phyloP scores from a whole-genome alignment of 1,140 invertebrate genomes.

The Lasioglossum albipes region DNA sequence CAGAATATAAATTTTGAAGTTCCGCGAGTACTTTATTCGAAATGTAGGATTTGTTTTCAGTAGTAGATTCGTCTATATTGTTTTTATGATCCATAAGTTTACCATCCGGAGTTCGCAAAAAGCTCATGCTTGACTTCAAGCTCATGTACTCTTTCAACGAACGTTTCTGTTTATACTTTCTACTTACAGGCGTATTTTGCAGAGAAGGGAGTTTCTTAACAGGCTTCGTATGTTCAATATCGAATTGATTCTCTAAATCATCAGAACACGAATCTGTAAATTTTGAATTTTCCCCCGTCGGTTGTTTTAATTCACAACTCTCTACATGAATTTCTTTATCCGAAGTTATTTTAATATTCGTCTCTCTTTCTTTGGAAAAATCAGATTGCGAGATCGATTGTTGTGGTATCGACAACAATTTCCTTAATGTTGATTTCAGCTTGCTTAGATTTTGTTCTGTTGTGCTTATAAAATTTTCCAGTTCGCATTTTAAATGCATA shows the following conservation, averaged over 20 bases:
- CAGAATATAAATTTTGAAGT: conserved; percentile 62
- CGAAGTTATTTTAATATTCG: background rate
- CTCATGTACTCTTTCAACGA: conserved; percentile 65
- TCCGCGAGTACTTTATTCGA: conserved; percentile 62
- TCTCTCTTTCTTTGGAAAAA: background rate
- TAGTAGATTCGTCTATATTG: conserved; percentile 20
- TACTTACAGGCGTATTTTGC: background rate
- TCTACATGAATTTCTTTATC: conserved; percentile 16
- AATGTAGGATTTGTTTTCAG: conserved; percentile 37
- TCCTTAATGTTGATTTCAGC: conserved; percentile 12
- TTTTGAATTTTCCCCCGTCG: background rate
- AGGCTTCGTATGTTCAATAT: background rate
- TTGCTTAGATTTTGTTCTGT: conserved; percentile 10
- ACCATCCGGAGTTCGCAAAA: conserved; percentile 64
- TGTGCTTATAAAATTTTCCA: conserved; percentile 10
- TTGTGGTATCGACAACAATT: conserved; percentile 6
- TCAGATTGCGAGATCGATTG: background rate
- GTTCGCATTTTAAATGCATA: background rate
- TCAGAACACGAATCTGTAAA: background rate
- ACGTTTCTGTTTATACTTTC: conserved; percentile 23
- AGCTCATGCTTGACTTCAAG: conserved; percentile 61
- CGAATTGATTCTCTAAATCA: conserved; percentile 46
- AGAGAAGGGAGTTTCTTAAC: background rate
- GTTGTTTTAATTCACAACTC: background rate
- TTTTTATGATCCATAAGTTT: conserved; percentile 28